These are phyloP conservation scores for Dicrurus megarhynchus DNA, from an alignment of 2,113 vertebrate genomes.

Conservation along the genomic window DNA sequence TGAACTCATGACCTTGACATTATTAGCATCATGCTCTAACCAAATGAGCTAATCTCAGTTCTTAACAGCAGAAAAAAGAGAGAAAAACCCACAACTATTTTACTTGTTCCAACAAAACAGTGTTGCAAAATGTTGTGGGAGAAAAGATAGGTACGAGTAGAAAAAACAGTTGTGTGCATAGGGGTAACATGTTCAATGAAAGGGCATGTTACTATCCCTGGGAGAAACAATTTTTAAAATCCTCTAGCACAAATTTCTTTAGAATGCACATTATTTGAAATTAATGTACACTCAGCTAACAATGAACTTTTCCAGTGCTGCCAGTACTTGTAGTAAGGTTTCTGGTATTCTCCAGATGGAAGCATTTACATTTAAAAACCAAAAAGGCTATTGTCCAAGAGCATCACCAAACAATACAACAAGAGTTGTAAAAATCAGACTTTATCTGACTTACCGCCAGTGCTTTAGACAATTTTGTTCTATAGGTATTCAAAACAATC, in stretches of 20 bases:
- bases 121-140: background rate
- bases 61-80: background rate
- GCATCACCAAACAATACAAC: background rate
- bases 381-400: background rate
- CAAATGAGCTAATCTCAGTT: background rate
- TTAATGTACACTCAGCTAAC: background rate
- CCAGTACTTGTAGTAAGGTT: background rate
- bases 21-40: background rate
- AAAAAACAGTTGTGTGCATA: background rate
- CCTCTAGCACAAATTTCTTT: background rate
- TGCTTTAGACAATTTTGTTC: slow-evolving; percentile 90
- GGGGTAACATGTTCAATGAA: background rate
- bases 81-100: background rate
- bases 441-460: slow-evolving; percentile 85
- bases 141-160: rapidly evolving
- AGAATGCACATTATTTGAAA: background rate
- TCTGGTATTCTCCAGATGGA: background rate
- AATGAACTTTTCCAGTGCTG: background rate
- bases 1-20: background rate
- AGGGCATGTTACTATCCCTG: background rate
- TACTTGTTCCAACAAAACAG: background rate
- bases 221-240: background rate
- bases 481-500: slow-evolving; percentile 90
- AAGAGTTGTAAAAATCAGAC: background rate
- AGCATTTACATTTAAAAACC: background rate